Conservation (phyloP, 2,113 vertebrate species). For the Arothron firmamentum region DNA sequence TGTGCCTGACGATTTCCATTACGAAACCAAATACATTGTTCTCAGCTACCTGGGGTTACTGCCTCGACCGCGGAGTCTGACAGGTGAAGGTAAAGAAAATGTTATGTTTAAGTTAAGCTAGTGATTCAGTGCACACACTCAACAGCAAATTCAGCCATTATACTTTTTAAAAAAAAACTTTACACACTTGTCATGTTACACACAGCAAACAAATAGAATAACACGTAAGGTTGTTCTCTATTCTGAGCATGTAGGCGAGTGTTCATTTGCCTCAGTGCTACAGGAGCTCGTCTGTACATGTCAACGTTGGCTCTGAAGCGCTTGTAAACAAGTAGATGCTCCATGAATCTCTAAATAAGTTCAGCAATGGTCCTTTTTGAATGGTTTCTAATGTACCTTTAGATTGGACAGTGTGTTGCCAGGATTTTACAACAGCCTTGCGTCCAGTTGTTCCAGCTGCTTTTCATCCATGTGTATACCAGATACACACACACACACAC, state of each 20-base stretch:
- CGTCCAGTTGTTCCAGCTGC: not conserved
- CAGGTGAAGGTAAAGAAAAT: constrained; percentile 50
- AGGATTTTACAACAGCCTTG: constrained; percentile 8
- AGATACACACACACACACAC: not conserved
- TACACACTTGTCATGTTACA: constrained; percentile 2
- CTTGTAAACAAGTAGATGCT: constrained; percentile 6
- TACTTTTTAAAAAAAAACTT: not conserved
- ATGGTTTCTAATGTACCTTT: constrained; percentile 8
- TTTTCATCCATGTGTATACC: not conserved
- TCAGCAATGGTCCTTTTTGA: not conserved
- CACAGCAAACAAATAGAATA: constrained; percentile 12
- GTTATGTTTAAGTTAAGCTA: not conserved
- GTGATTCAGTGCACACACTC: no score
- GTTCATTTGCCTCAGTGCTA: constrained; percentile 36
- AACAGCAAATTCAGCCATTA: no score
- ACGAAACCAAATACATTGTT: constrained; percentile 91
- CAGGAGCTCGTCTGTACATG: not conserved
- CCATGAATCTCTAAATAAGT: not conserved
- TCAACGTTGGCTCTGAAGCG: not conserved
- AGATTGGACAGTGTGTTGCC: not conserved
- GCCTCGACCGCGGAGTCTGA: constrained; percentile 61
- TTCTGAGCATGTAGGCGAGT: constrained; percentile 11
- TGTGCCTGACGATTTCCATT: constrained; percentile 90
- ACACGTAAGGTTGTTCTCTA: not conserved
- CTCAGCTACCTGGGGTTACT: constrained; percentile 88